Evolutionary conservation across 2,113 vertebrate species (phyloP).

Genomic region (Gnathonemus longibarbis): DNA sequence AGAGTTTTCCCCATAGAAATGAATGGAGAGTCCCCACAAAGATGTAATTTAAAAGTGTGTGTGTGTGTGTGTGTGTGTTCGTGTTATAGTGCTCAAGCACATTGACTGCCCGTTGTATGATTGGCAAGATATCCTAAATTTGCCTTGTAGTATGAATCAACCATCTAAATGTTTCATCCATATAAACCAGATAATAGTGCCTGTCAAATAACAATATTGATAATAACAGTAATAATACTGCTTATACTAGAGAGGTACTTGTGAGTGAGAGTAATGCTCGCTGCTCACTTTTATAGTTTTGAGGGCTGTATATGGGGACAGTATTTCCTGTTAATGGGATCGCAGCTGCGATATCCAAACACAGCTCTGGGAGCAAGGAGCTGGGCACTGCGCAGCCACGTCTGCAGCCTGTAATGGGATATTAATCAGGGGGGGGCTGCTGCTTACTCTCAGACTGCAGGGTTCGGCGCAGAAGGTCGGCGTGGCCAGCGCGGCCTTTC

Average conservation of each 20-base stretch:
- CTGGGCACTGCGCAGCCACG: background rate
- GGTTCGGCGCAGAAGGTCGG: conserved; percentile 26
- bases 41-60: too few species aligned
- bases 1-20: too few species aligned
- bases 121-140: background rate
- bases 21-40: too few species aligned
- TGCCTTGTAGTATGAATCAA: background rate
- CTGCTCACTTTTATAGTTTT: background rate
- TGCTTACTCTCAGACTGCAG: conserved; percentile 21
- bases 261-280: background rate
- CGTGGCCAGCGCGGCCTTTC: background rate
- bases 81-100: background rate
- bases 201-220: background rate
- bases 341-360: conserved; percentile 26
- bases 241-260: background rate
- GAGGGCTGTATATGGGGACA: background rate
- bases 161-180: background rate
- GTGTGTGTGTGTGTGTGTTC: background rate
- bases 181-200: background rate
- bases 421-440: conserved; percentile 30
- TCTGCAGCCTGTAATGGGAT: conserved; percentile 18
- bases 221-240: conserved; percentile 1
- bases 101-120: background rate
- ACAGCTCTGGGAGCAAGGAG: background rate
- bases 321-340: background rate